Conservation (phyloP, 37 sponge, comb jelly and placozoan species). For the Chondrilla cf. caribensis region DNA sequence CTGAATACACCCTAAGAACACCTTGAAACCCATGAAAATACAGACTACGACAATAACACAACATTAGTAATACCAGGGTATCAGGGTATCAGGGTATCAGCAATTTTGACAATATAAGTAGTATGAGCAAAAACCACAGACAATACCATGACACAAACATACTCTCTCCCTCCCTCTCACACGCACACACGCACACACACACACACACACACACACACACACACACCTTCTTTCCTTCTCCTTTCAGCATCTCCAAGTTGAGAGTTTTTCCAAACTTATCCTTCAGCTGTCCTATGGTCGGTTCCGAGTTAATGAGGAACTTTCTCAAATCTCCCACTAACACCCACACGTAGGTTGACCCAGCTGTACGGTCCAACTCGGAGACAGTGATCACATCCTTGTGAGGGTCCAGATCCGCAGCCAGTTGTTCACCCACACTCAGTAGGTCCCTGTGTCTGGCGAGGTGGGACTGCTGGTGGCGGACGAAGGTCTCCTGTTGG, state of each 20-base stretch:
- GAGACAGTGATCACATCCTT: neutral
- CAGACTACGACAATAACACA: too few relatives aligned
- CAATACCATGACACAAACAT: neutral
- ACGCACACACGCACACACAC: neutral
- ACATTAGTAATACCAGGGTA: too few relatives aligned
- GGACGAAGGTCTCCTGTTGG: neutral
- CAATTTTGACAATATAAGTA: too few relatives aligned
- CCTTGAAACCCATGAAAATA: too few relatives aligned
- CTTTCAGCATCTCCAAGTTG: neutral
- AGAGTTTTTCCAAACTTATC: neutral
- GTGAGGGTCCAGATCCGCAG: neutral
- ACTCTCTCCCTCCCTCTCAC: neutral
- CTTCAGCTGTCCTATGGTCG: neutral
- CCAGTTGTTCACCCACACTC: neutral
- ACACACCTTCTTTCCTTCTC: neutral
- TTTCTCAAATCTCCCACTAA: neutral
- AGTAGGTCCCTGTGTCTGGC: neutral
- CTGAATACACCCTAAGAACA: too few relatives aligned
- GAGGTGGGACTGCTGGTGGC: neutral
- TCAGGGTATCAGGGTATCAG: too few relatives aligned
- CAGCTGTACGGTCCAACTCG: neutral
- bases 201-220: conserved; percentile 34
- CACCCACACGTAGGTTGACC: neutral
- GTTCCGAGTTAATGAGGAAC: neutral
- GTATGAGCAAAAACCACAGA: too few relatives aligned